Evolutionary conservation across 1,140 invertebrate genomes (phyloP), one percentile per base, ranked within the genome.

Genomic region (Odontomachus brunneus): DNA sequence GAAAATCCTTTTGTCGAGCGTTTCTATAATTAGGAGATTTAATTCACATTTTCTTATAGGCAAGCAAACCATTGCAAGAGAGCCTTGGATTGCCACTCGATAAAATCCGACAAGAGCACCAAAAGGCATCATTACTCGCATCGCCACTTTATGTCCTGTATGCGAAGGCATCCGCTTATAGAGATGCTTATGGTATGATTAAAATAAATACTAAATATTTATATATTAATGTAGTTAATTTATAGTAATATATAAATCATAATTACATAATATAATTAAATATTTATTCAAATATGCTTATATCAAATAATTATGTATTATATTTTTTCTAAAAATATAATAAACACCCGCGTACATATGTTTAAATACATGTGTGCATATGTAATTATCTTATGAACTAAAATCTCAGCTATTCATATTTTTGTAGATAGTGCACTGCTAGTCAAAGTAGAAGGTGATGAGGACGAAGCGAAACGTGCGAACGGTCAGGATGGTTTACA

Each of bases 61-160:
- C 97, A 0, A 98, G 98, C 12, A 97, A 98, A 93, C 98, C 98
- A 5, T 94, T 99, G 17, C 97, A 99, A 93, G 97, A 98, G 91
- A 97, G 98, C 89, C 95, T 99, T 19, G 96, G 97, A 55, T 94
- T 99, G 78, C 95, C 96, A n/a, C 95, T 97, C 62, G 97, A 97
- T 91, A 96, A 97, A 89, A 96, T 96, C 76, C 95, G 96, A 88
- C 96, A 96, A 86, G 96, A 98, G 87, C 96, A 97, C 89, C 95
- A 96, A 88, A 95, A 96, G 69, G 97, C 98, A 15, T 94, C 95
- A 53, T 95, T 97, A 83, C 94, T 99, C 7, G 97, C 98, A 7
- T 94, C 96, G 72, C 96, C 98, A 5, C 93, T 99, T 0, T 99
- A 98, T 94, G 95, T 99, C 81, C 94, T 99, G 2, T 99, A 97